Percentiles rank a stretch among this genome's conserved stretches.
Conservation (phyloP, 2,797 vertebrate species). For the Sebastes dallii region DNA sequence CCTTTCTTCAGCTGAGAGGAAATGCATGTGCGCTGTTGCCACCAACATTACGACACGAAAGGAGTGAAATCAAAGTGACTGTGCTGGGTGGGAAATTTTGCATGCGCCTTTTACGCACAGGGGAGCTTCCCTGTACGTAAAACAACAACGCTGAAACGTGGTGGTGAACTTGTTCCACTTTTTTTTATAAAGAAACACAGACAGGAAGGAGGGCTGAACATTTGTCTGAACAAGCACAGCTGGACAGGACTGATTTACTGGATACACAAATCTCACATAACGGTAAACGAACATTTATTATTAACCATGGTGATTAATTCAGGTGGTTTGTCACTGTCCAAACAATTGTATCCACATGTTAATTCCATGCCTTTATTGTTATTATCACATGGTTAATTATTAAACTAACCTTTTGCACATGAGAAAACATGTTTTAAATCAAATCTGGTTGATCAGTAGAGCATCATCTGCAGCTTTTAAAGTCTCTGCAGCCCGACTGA, state of each 20-base stretch:
- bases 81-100: neutral
- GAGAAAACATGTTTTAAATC: neutral
- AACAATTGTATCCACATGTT: neutral
- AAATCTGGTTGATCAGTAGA: neutral
- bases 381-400: neutral
- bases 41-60: neutral
- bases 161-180: neutral
- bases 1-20: neutral
- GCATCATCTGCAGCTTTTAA: slow-evolving; percentile 3
- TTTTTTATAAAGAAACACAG: slow-evolving; percentile 26
- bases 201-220: neutral
- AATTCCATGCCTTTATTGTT: neutral
- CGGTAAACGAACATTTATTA: slow-evolving; percentile 48
- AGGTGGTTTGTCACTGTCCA: rapidly evolving
- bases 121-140: neutral
- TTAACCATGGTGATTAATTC: neutral
- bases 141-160: neutral
- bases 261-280: neutral
- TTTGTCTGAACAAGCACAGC: neutral
- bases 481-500: neutral
- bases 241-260: neutral
- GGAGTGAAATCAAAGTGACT: neutral
- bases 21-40: neutral
- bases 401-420: neutral
- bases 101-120: slow-evolving; percentile 1